phyloP scores from a whole-genome alignment of 2,797 vertebrate species.

The Emys orbicularis region DNA sequence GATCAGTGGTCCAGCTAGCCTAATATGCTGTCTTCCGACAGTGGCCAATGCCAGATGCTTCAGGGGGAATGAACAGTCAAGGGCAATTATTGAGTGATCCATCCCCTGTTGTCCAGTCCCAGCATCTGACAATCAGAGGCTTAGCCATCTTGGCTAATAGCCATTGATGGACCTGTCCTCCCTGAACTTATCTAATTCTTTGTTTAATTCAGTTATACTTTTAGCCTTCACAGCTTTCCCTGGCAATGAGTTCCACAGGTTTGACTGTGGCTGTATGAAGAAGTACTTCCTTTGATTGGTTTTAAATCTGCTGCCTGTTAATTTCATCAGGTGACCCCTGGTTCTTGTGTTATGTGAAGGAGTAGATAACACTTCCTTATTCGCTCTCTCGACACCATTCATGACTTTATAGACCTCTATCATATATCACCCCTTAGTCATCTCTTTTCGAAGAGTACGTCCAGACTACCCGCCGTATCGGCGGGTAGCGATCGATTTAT shows the following conservation, averaged over 20 bases:
- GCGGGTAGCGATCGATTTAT: no score
- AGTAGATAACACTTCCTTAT: not conserved
- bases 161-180: not conserved
- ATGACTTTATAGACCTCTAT: not conserved
- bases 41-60: not conserved
- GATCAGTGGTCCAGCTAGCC: not conserved
- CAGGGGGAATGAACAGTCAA: not conserved
- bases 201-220: not conserved
- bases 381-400: not conserved
- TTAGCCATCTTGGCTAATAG: not conserved
- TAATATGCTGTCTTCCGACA: not conserved
- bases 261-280: not conserved
- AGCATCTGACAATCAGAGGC: not conserved
- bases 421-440: not conserved
- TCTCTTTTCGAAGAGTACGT: no score
- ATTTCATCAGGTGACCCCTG: not conserved
- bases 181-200: not conserved
- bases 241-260: not conserved
- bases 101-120: not conserved
- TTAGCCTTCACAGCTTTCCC: not conserved
- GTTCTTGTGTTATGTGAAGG: not conserved
- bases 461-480: no score
- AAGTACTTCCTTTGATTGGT: not conserved
- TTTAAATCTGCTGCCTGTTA: not conserved
- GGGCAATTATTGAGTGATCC: not conserved